phyloP scores from a whole-genome alignment of 2,797 vertebrate genomes.

The Crenuchus spilurus region DNA sequence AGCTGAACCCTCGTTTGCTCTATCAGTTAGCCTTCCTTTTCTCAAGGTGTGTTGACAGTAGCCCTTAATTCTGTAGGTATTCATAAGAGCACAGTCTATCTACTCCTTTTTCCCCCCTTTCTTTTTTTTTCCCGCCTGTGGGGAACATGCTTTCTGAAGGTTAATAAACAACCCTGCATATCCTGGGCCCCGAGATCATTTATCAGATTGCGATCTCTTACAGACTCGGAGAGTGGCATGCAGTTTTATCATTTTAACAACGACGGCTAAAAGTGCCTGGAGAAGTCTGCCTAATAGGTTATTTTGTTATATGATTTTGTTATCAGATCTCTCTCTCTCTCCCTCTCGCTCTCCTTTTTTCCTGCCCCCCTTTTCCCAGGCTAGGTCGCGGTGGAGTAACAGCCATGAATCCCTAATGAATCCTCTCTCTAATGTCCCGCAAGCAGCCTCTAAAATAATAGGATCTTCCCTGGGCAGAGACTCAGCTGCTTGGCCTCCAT shows the following conservation, averaged over 20 bases:
- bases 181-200: conserved; percentile 73
- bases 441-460: conserved; percentile 64
- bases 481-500: conserved; percentile 42
- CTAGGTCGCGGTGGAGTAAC: conserved; percentile 63
- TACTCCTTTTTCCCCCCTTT: conserved; percentile 46
- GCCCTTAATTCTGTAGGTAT: conserved; percentile 75
- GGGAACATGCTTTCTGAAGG: conserved; percentile 79
- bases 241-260: conserved; percentile 80
- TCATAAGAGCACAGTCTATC: conserved; percentile 73
- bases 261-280: conserved; percentile 72
- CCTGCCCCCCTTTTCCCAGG: conserved; percentile 55
- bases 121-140: conserved; percentile 66
- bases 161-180: conserved; percentile 80
- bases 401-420: conserved; percentile 72
- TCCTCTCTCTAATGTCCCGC: conserved; percentile 46
- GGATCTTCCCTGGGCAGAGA: conserved; percentile 61
- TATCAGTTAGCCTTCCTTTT: conserved; percentile 63
- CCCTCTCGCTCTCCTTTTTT: conserved; percentile 49
- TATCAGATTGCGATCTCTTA: conserved; percentile 76
- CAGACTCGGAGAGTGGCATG: conserved; percentile 74
- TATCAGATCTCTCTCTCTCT: conserved; percentile 62
- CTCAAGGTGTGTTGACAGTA: conserved; percentile 68
- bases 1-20: conserved; percentile 40
- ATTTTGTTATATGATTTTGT: conserved; percentile 78
- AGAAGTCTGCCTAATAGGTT: conserved; percentile 78